These are phyloP conservation scores for Bubo scandiacus DNA, from an alignment of 2,113 vertebrate genomes.

Conservation along the genomic window DNA sequence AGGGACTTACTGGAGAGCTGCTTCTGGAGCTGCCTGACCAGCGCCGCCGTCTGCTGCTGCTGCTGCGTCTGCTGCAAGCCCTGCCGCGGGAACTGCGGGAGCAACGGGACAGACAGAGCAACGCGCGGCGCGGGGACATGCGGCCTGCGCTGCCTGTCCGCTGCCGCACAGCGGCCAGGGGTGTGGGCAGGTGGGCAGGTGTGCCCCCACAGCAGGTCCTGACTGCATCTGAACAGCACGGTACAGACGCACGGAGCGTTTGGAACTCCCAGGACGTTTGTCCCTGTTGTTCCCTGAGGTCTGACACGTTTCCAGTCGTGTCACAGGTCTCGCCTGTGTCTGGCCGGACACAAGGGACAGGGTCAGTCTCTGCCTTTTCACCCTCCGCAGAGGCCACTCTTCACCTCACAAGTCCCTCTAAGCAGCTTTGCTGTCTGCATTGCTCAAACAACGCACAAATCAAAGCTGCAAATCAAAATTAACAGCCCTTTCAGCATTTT, in stretches of 20 bases:
- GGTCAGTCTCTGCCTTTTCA: constrained; percentile 30
- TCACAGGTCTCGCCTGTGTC: constrained; percentile 58
- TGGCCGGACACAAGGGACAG: constrained; percentile 56
- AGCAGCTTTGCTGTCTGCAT: background rate
- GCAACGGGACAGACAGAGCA: no score
- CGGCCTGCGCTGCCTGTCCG: no score
- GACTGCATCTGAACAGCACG: background rate
- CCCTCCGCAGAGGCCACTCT: background rate
- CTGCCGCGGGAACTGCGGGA: constrained; percentile 71
- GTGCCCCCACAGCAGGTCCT: background rate
- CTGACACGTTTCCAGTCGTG: constrained; percentile 62
- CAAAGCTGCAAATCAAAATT: background rate
- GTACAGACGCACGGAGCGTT: background rate
- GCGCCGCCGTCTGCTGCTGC: constrained; percentile 75
- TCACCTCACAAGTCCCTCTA: background rate
- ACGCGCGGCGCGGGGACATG: no score
- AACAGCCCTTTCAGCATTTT: background rate
- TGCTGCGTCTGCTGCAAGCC: constrained; percentile 79
- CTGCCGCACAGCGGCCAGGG: no score
- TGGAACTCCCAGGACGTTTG: no score
- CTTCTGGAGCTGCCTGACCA: constrained; percentile 79
- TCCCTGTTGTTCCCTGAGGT: background rate
- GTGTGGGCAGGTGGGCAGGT: no score
- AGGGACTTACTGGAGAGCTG: constrained; percentile 77
- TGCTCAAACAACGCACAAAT: background rate